Base-by-base conservation (phyloP, 1,140 invertebrate species). In the Bombus confusus region DNA sequence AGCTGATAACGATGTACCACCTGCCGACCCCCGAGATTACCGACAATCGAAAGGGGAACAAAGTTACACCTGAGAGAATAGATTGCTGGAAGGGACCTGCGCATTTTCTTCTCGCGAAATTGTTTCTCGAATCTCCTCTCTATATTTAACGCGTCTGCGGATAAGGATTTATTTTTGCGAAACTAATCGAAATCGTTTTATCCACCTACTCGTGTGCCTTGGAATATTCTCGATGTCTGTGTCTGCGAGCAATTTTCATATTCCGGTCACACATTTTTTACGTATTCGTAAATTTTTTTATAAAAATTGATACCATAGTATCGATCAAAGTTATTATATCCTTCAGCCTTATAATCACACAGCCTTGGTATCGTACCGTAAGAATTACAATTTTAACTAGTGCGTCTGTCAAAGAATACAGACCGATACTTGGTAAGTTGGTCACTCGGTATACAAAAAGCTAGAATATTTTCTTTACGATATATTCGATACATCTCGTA, bases 1-100 rank as follows among this genome's bases (percentile, higher is more conserved):
- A 64, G 18, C 52, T 43, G 80, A 74, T 82, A 82, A 82, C 28
- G 37, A 3, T 37, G 39, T 22, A 22, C 28, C 80, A 82, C 80
- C 80, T 82, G 80, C 18, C 71, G 39, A 25, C 37, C n/a, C 1
- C 5, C 25, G 13, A 73, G 71, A 82, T 82, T 75, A 37, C 39
- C 8, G 9, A n/a, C 39, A 18, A 76, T 76, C 31, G 31, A 39
- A 47, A 47, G 22, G 28, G 57, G 41, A 71, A 52, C 43, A 57
- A 52, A 57, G n/a, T 79, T 64, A n/a, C 31, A 66, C 41, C 22
- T 47, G 59, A 43, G n/a, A 68, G 41, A 39, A 76, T 8, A 25
- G 6, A 18, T 18, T 13, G 10, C 41, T 47, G 2, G 47, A 12
- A 47, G 25, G 5, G 2, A 52, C 5, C 47, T 52, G 18, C 47